Base-by-base conservation (phyloP, 2,888 invertebrate species). In the Cetonia aurata region DNA sequence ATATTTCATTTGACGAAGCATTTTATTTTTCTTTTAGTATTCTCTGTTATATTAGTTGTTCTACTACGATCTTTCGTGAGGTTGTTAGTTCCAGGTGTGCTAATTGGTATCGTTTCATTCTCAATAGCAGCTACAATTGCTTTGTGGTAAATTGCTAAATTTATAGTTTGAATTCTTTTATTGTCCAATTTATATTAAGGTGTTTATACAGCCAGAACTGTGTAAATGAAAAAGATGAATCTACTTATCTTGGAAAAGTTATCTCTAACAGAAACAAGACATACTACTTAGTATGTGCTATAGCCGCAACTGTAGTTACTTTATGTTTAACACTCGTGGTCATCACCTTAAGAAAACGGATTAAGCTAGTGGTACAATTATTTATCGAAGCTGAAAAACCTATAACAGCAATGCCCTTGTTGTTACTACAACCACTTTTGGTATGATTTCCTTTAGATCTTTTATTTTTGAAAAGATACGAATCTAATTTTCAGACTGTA, bases 361-460 rank as follows among this genome's bases (percentile, higher is more conserved):
- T 91, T 65, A 83, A 86, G 71, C 82, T 91, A 67, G 90, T 91
- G 0, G 87, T 90, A 25, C 87, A 88, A 74, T 82, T 92, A 31
- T 91, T 91, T 78, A 86, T 86, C 75, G 91, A 92, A 83, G 88
- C 91, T 25, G 91, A 90, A 62, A 91, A 90, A 82, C 90, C 90
- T 0, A 82, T 91, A 31, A 82, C 85, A 33, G 83, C 86, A 10
- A 90, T 91, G 88, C 91, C 91, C 0, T 77, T 86, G 0, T 76
- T 92, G 12, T 81, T 91, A 6, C 78, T 90, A n/a, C 87, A 90
- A 80, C 91, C 91, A 2, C 74, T 91, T 72, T 81, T 88, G 83
- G 91, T 91, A 62, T 48, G 60, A 52, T 25, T 25, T 25, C 25
- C 25, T 25, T 1, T 25, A 3, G 1, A 3, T 25, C 4, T 25